Base-by-base conservation (phyloP, 2,888 invertebrate genomes). In the Trissolcus japonicus region DNA sequence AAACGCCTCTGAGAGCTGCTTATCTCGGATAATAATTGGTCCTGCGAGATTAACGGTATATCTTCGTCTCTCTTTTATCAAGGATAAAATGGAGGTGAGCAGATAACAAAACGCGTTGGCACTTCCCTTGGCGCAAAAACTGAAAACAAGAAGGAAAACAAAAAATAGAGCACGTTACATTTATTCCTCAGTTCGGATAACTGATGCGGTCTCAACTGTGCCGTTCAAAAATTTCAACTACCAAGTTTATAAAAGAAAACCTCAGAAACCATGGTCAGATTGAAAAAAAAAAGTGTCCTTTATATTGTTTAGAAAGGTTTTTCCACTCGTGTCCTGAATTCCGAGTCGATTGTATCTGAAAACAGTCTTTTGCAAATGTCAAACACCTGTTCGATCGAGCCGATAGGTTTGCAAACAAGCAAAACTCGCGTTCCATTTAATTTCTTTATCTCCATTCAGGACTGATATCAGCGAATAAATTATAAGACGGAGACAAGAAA, bases 1-100 rank as follows among this genome's bases (percentile, higher is more conserved):
- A 57, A 56, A 71, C 35, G 35, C 35, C 35, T 35, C 35, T 65
- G 51, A 76, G 66, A 61, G 65, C 61, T 66, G 66, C 76, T 62
- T 71, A 76, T 71, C 68, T 68, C 56, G 57, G 35, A 35, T 35
- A 35, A 73, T 77, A 77, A 77, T 77, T 77, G 73, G 76, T 67
- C 72, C 56, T 61, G 41, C n/a, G 56, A 66, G 73, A 74, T 78
- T 73, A 68, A 74, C 78, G 78, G 73, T 68, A 78, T 35, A 35
- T 66, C 56, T 55, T 40, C 13, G 48, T 56, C 57, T 74, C 71
- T 75, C 13, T 11, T 78, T 61, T 73, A 68, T 74, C 78, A 71
- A 59, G 71, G 56, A 76, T 76, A 76, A 35, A 71, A 56, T 66
- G 50, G 46, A 71, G 51, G 62, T 53, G 63, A 74, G 65, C 59